These are phyloP conservation scores for Panthera uncia DNA, from an alignment of 2,113 vertebrate species.

Conservation along the genomic window DNA sequence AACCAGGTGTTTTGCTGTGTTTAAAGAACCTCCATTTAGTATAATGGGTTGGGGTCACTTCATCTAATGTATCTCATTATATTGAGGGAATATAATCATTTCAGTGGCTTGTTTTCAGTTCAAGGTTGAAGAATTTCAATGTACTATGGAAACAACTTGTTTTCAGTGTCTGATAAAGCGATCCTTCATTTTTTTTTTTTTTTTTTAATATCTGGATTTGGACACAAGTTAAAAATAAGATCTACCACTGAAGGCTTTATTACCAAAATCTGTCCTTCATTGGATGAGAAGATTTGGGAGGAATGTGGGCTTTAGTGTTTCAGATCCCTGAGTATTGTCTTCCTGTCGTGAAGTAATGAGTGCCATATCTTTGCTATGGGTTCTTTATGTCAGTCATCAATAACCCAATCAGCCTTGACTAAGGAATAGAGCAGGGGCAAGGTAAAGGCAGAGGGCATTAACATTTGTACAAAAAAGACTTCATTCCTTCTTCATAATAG, in stretches of 20 bases:
- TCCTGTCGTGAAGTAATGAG: background rate
- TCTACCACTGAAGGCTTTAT: background rate
- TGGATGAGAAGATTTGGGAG: background rate
- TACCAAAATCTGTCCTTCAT: background rate
- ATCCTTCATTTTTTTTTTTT: background rate
- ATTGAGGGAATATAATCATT: slow-evolving; percentile 24
- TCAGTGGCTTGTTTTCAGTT: slow-evolving; percentile 37
- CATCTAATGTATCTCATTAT: slow-evolving; percentile 16
- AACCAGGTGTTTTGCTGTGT: background rate
- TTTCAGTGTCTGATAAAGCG: background rate
- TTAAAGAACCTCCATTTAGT: slow-evolving; percentile 34
- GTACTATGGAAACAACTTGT: background rate
- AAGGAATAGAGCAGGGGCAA: background rate
- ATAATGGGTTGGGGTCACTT: background rate
- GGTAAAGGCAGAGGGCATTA: background rate
- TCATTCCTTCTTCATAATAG: background rate
- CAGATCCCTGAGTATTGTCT: background rate
- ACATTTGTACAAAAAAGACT: background rate
- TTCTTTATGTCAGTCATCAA: background rate
- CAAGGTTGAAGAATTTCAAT: background rate
- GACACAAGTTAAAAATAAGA: background rate
- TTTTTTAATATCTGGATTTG: background rate
- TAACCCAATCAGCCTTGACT: background rate
- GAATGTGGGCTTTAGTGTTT: background rate
- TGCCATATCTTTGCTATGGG: background rate